These are phyloP conservation scores for Sinocyclocheilus maitianheensis DNA, from an alignment of 2,113 vertebrate genomes.

Conservation along the genomic window DNA sequence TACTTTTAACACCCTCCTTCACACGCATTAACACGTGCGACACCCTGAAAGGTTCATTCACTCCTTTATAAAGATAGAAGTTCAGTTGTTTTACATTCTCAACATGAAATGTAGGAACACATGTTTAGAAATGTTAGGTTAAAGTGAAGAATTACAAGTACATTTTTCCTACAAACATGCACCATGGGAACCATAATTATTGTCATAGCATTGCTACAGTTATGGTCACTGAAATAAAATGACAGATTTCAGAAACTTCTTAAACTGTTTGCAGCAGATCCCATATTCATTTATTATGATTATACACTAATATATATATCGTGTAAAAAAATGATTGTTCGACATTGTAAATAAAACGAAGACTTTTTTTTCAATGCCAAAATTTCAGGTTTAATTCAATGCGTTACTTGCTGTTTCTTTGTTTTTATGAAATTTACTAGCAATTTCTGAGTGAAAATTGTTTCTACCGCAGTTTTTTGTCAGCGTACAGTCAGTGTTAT, in stretches of 20 bases:
- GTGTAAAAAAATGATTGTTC: neutral
- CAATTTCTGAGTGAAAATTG: neutral
- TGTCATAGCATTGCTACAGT: neutral
- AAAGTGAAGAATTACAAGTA: neutral
- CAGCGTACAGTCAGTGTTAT: too few relatives aligned
- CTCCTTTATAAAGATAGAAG: slow-evolving; percentile 30
- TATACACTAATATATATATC: neutral
- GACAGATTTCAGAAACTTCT: neutral
- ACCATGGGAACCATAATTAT: neutral
- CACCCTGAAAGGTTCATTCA: slow-evolving; percentile 55
- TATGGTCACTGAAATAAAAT: neutral
- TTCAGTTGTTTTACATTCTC: neutral
- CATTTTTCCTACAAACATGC: neutral
- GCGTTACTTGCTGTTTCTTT: too few relatives aligned
- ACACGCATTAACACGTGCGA: slow-evolving; percentile 57
- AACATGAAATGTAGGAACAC: neutral
- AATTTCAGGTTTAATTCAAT: too few relatives aligned
- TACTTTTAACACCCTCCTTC: slow-evolving; percentile 43
- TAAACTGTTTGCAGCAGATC: neutral
- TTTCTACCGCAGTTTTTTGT: too few relatives aligned
- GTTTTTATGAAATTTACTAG: too few relatives aligned
- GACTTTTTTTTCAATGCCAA: too few relatives aligned
- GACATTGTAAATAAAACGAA: too few relatives aligned
- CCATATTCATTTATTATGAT: neutral
- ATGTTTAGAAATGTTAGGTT: neutral